Evolutionary conservation across 2,113 vertebrate species (phyloP).

Genomic region (Xiphophorus maculatus): DNA sequence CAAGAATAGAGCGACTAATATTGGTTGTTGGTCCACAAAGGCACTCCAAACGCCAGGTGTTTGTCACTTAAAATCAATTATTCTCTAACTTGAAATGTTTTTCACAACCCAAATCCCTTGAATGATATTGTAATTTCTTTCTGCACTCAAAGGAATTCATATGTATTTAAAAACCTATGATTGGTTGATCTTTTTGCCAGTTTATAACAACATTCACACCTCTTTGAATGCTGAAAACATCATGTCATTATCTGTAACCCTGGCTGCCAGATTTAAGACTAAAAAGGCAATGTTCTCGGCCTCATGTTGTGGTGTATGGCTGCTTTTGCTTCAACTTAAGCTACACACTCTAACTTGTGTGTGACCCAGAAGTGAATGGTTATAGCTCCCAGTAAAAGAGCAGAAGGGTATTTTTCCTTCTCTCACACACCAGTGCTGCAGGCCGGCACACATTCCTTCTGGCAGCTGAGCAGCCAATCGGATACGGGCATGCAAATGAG

Average conservation of each 20-base stretch:
- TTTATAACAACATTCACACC: constrained; percentile 21
- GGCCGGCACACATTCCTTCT: constrained; percentile 70
- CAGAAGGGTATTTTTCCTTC: constrained; percentile 50
- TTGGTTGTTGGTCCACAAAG: background rate
- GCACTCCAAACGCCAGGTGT: background rate
- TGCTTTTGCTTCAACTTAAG: constrained; percentile 36
- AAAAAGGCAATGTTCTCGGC: constrained; percentile 45
- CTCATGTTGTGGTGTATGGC: constrained; percentile 40
- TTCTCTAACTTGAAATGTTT: background rate
- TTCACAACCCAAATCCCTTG: background rate
- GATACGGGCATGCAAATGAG: constrained; percentile 65
- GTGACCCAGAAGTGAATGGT: constrained; percentile 23
- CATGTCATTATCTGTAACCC: constrained; percentile 13
- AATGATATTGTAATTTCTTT: background rate
- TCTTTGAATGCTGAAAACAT: constrained; percentile 30
- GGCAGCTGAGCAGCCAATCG: constrained; percentile 67
- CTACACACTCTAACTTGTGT: constrained; percentile 18
- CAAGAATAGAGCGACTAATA: background rate
- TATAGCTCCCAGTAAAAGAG: constrained; percentile 43
- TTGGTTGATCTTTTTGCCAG: background rate
- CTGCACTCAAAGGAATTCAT: too few relatives aligned
- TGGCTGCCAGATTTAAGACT: constrained; percentile 39
- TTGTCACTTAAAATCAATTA: background rate
- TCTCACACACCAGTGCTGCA: constrained; percentile 32
- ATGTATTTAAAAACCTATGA: background rate